Evolutionary conservation across 35 echinoderm and acorn worm genomes (phyloP).

Genomic region (Chiridota heheva): DNA sequence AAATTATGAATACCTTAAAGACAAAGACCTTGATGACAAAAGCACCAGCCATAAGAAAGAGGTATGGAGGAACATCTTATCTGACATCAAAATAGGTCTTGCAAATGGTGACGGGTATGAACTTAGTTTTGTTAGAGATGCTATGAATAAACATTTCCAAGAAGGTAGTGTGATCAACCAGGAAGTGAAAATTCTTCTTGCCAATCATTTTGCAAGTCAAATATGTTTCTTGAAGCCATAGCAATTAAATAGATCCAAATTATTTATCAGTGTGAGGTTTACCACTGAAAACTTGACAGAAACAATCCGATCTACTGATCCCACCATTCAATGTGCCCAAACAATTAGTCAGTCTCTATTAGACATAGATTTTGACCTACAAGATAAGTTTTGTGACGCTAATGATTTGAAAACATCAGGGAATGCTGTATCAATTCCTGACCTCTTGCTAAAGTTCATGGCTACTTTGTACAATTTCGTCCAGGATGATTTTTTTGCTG

Average conservation of each 20-base stretch:
- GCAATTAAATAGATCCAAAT: not conserved
- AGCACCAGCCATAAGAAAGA: not conserved
- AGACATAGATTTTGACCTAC: not conserved
- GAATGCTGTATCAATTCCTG: not conserved
- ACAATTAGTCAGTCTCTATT: not conserved
- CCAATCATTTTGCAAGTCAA: not conserved
- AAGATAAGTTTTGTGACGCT: not conserved
- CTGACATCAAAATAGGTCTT: slow-evolving; percentile 2
- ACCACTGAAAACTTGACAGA: not conserved
- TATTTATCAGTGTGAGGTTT: not conserved
- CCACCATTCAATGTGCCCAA: not conserved
- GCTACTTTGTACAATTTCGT: not conserved
- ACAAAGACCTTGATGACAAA: not conserved
- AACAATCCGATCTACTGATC: not conserved
- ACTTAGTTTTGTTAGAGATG: not conserved
- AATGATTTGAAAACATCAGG: not conserved
- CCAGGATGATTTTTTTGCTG: not conserved
- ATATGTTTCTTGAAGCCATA: not conserved
- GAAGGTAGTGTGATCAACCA: not conserved
- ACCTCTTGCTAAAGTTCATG: not conserved
- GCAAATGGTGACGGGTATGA: slow-evolving; percentile 5
- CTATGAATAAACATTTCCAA: not conserved
- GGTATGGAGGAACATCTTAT: not conserved
- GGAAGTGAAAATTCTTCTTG: not conserved
- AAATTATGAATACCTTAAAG: not conserved